Evolutionary conservation across 2,797 vertebrate species (phyloP), one percentile per base, ranked within the genome.

Genomic region (Parauchenoglanis ngamensis): DNA sequence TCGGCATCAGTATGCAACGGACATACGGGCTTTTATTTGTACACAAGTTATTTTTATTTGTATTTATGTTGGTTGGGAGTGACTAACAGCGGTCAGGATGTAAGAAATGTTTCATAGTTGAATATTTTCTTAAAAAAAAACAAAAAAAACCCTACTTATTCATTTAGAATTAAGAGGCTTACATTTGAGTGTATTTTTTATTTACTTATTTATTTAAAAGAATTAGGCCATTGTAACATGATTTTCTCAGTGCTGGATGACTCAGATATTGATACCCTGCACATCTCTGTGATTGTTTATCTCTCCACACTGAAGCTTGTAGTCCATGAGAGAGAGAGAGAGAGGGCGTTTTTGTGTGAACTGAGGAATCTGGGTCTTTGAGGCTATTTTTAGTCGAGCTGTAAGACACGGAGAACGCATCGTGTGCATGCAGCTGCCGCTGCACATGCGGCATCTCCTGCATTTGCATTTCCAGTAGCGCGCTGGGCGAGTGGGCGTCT

Each of bases 351-450:
- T 89, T 86, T 80, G 87, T 73, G 87, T 91, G 90, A 92, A 92
- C 90, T 90, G 91, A 88, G 89, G 92, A 94, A 95, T 94, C 93
- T 94, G 92, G 93, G 93, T 93, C 93, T 94, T 94, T 94, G 91
- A 92, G 92, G 92, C 94, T 93, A 94, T 94, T 94, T 94, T 93
- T 94, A 94, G 93, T 90, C 11, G 7, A 92, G 92, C 86, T 92
- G 93, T 93, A 93, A 94, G 92, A 91, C 92, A 92, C 91, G 93
- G 92, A 93, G 91, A 94, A 94, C 92, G 90, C 90, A 92, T 83
- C 12, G 7, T 94, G 90, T 93, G 90, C 92, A 90, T 85, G 85
- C 92, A 92, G 92, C 92, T 92, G 87, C 72, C 91, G 49, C 52
- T 44, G 49, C 12, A 28, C 68, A 73, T 59, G 68, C 67, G 0